These are phyloP conservation scores for Prionace glauca DNA, from an alignment of 2,797 vertebrate genomes.

Conservation along the genomic window DNA sequence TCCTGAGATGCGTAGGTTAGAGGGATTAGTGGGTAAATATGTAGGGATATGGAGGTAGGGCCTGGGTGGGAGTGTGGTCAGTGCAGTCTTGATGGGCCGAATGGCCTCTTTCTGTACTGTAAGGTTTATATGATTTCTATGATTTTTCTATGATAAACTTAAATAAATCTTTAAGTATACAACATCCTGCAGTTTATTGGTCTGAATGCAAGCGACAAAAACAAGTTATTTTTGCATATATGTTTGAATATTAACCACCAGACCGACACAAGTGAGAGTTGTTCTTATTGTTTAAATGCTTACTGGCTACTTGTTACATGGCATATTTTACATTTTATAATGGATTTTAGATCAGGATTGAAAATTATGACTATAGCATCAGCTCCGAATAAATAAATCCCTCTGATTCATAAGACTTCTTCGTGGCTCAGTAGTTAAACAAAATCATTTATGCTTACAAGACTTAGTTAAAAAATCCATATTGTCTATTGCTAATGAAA, in stretches of 20 bases:
- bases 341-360: neutral
- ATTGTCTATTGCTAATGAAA: too few relatives aligned
- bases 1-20: too few relatives aligned
- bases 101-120: too few relatives aligned
- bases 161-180: constrained; percentile 51
- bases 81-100: too few relatives aligned
- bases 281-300: neutral
- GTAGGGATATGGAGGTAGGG: too few relatives aligned
- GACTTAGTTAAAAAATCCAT: constrained; percentile 35
- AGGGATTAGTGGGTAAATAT: too few relatives aligned
- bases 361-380: neutral
- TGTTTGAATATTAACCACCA: neutral
- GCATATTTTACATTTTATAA: neutral
- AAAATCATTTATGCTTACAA: neutral
- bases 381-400: neutral
- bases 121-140: too few relatives aligned
- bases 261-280: neutral
- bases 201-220: neutral
- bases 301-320: too few relatives aligned
- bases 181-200: constrained; percentile 48
- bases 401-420: neutral
- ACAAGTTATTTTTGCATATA: constrained; percentile 19
- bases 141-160: constrained; percentile 41
- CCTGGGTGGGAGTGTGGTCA: too few relatives aligned
- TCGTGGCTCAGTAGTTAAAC: neutral